Percentiles rank a stretch among this genome's conserved stretches.
These are phyloP conservation scores for Trichopria drosophilae DNA, from an alignment of 2,888 invertebrate species.

Conservation along the genomic window DNA sequence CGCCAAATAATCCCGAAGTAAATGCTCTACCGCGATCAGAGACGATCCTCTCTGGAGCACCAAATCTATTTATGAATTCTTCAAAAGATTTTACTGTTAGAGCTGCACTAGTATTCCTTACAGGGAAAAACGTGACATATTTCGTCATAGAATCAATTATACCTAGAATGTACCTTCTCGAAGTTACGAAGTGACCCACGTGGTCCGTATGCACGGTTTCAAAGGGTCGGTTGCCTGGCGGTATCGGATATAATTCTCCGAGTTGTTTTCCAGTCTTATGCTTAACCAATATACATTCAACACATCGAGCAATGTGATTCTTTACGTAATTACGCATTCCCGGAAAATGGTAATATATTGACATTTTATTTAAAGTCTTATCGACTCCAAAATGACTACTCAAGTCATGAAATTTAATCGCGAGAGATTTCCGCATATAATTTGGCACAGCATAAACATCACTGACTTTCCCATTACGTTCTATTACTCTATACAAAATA, in stretches of 20 bases:
- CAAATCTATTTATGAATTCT: constrained; percentile 3
- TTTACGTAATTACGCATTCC: constrained; percentile 33
- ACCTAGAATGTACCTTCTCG: constrained; percentile 2
- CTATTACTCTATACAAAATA: constrained; percentile 2
- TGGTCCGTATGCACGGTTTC: constrained; percentile 37
- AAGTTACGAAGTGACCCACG: constrained; percentile 30
- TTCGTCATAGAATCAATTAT: constrained; percentile 9
- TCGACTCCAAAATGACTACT: constrained; percentile 37
- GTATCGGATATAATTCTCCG: constrained; percentile 38
- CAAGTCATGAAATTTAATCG: constrained; percentile 32
- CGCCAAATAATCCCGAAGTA: constrained; percentile 22
- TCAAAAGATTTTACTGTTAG: no score
- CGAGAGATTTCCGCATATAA: constrained; percentile 16
- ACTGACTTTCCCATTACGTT: background rate
- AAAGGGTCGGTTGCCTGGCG: constrained; percentile 37
- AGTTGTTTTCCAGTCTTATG: constrained; percentile 28
- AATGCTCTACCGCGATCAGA: constrained; percentile 29
- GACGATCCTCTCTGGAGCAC: constrained; percentile 6
- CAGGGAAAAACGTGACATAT: background rate
- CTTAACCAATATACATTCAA: constrained; percentile 38
- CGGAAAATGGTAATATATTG: constrained; percentile 34
- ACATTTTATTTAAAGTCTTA: constrained; percentile 23
- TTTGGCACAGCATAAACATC: constrained; percentile 17
- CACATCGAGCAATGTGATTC: constrained; percentile 34
- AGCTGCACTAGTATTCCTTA: constrained; percentile 3